phyloP scores from a whole-genome alignment of 2,113 vertebrate genomes.

The Grammomys surdaster region DNA sequence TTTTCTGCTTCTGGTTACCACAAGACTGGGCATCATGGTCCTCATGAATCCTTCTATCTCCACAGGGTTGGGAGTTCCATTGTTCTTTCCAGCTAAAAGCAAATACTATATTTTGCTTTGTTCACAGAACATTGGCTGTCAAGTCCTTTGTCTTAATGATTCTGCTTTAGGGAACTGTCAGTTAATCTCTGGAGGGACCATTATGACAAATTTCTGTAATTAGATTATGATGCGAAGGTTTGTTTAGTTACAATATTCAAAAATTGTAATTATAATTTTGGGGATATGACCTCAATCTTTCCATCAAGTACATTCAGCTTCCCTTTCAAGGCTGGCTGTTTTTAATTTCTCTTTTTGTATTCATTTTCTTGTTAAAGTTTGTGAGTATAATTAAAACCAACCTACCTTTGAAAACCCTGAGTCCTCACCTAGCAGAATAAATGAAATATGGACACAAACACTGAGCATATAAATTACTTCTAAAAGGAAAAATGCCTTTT shows the following conservation, averaged over 20 bases:
- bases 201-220: conserved; percentile 83
- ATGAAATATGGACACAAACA: conserved; percentile 79
- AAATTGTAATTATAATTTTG: conserved; percentile 76
- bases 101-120: conserved; percentile 61
- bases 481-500: conserved; percentile 71
- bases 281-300: conserved; percentile 70
- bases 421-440: conserved; percentile 68
- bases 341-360: conserved; percentile 70
- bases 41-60: conserved; percentile 9
- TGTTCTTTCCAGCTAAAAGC: conserved; percentile 51
- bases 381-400: conserved; percentile 77
- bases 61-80: neutral
- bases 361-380: conserved; percentile 67
- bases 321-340: conserved; percentile 51
- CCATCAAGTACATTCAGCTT: conserved; percentile 71
- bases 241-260: conserved; percentile 81
- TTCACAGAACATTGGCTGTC: conserved; percentile 81
- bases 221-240: conserved; percentile 86
- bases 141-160: conserved; percentile 83
- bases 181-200: conserved; percentile 70
- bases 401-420: conserved; percentile 66
- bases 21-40: neutral
- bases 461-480: conserved; percentile 76
- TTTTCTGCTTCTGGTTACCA: conserved; percentile 22
- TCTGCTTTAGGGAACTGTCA: conserved; percentile 81